Base-by-base conservation (phyloP, 35 echinoderm and acorn worm genomes). In the Lytechinus pictus region DNA sequence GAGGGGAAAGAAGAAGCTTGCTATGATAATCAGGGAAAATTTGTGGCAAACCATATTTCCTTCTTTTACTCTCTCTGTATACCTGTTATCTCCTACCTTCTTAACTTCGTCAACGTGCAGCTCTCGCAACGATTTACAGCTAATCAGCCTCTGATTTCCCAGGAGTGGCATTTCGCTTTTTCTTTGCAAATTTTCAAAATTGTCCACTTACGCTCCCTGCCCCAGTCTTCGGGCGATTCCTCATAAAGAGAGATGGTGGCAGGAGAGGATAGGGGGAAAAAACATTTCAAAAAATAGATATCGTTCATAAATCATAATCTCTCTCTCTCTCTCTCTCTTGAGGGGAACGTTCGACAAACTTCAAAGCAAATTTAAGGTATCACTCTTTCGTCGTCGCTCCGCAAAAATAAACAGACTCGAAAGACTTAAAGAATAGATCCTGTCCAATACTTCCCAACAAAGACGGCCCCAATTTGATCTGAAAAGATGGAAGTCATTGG, bases 91-190 rank as follows among this genome's bases (percentile, higher is more conserved):
- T 54, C 88, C 27, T 5, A 19, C 3, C 88, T 90, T 54, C 88
- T 90, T 90, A 54, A 93, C 52, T 53, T 57, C 52, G 92, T 93
- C 92, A 93, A 27, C 54, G 27, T 55, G 92, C 53, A 93, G 52
- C 92, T 57, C 92, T 55, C 92, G 9, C 55, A 57, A 93, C 92
- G 54, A 93, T 93, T 93, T 93, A 93, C 92, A 93, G 92, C 92
- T 93, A 93, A 93, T 93, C 92, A 93, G 92, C 52, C 53, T 93
- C 92, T 93, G 92, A 93, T 93, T 93, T 93, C 92, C 92, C 92
- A 57, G 54, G 92, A 57, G 92, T 27, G 53, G 92, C 92, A 93
- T 93, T 93, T 93, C 92, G 88, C 92, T 57, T 54, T n/a, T 93
- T 93, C 92, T 54, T 9, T 54, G 54, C 92, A 93, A 93, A 93